phyloP scores from a whole-genome alignment of 2,888 invertebrate species.

The Leptopilina myrica region DNA sequence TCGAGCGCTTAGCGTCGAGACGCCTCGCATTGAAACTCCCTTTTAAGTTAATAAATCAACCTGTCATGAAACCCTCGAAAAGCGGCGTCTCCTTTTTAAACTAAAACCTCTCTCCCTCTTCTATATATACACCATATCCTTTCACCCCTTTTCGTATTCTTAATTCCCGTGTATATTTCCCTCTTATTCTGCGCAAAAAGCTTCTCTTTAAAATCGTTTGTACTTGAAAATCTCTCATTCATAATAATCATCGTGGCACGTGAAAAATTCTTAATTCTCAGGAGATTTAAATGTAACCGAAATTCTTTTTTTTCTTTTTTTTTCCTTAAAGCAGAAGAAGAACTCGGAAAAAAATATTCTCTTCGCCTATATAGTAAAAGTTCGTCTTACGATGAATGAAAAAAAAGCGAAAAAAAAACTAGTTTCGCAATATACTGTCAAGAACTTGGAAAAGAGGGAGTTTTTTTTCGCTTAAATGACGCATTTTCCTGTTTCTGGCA shows the following conservation, averaged over 20 bases:
- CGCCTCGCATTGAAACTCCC: neutral
- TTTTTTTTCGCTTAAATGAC: constrained; percentile 52
- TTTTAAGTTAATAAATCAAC: constrained; percentile 24
- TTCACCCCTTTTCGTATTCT: neutral
- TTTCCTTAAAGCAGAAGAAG: neutral
- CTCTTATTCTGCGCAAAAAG: neutral
- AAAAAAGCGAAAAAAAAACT: neutral
- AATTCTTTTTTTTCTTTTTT: neutral
- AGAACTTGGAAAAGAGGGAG: constrained; percentile 25
- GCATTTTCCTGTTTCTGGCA: constrained; percentile 48
- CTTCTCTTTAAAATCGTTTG: neutral
- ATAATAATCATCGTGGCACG: neutral
- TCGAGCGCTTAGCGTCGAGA: constrained; percentile 2
- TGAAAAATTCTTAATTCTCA: neutral
- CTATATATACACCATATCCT: neutral
- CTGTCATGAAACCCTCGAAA: constrained; percentile 14
- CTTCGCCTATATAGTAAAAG: neutral
- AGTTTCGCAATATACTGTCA: neutral
- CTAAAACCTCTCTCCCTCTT: neutral
- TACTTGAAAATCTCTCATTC: constrained; percentile 1
- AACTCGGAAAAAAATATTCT: neutral
- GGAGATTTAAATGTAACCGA: neutral
- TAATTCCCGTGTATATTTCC: neutral
- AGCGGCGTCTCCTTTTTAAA: neutral
- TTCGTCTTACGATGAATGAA: neutral